A percentile compares a stretch with the other conserved stretches of the same genome.
Conservation (phyloP, 2,113 vertebrate species). For the Motacilla alba region DNA sequence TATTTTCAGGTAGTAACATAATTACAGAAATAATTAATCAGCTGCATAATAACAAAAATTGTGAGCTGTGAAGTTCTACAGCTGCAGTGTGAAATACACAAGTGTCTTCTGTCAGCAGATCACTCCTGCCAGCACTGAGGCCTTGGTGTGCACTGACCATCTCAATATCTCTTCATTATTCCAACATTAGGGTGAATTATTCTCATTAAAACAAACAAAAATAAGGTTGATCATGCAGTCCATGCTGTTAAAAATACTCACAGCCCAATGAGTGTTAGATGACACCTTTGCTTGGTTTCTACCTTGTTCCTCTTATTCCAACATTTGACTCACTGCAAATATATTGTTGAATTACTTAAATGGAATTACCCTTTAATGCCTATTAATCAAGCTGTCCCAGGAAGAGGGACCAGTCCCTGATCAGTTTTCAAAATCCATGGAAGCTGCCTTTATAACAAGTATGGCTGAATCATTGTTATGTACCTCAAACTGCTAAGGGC, state of each 20-base stretch:
- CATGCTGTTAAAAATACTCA: background rate
- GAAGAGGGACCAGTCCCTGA: background rate
- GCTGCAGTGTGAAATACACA: background rate
- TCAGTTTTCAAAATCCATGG: background rate
- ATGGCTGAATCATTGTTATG: background rate
- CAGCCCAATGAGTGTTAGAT: background rate
- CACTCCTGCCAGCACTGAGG: background rate
- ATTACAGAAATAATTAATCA: slow-evolving; percentile 55
- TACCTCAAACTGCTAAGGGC: no score
- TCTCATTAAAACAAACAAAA: background rate
- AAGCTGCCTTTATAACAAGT: background rate
- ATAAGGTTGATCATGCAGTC: background rate
- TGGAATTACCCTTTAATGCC: background rate
- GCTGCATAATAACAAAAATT: slow-evolving; percentile 44
- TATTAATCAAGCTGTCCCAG: background rate
- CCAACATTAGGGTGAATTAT: background rate
- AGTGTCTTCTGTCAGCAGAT: background rate
- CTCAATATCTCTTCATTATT: background rate
- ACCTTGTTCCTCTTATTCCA: background rate
- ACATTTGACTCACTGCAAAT: background rate
- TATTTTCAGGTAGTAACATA: slow-evolving; percentile 8
- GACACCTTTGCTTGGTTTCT: background rate
- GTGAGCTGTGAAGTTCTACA: background rate
- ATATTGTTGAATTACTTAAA: background rate
- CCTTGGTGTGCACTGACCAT: background rate